Percentiles rank a stretch among this genome's conserved stretches.
Evolutionary conservation across 2,113 vertebrate genomes (phyloP).

Genomic region (Emydocephalus ijimae): DNA sequence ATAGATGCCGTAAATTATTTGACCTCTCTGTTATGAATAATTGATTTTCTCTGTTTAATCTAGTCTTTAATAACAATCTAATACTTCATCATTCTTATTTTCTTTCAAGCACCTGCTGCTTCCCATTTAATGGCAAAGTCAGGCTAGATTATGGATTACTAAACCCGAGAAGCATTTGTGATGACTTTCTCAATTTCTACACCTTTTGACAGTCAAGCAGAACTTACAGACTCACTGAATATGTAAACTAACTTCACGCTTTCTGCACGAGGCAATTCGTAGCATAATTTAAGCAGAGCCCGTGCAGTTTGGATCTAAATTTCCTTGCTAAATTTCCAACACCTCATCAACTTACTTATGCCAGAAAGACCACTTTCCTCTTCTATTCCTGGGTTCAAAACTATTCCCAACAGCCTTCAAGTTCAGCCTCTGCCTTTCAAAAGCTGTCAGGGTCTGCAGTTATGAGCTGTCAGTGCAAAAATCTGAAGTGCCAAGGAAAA

Average conservation of each 20-base stretch:
- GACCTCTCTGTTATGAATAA: background rate
- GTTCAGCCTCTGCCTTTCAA: background rate
- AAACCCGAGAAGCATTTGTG: background rate
- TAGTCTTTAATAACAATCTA: background rate
- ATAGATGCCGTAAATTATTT: background rate
- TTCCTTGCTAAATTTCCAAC: background rate
- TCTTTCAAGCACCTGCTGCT: background rate
- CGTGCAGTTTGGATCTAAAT: background rate
- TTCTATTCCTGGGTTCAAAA: background rate
- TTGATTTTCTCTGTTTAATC: background rate
- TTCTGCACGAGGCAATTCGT: background rate
- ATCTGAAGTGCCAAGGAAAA: conserved; percentile 17
- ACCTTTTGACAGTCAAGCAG: background rate
- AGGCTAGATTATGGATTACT: background rate
- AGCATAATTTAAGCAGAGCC: background rate
- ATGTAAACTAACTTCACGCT: background rate
- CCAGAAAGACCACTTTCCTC: background rate
- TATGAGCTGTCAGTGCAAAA: background rate
- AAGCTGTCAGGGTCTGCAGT: accelerated
- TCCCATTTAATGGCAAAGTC: background rate
- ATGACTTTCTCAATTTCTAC: background rate
- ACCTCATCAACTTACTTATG: background rate
- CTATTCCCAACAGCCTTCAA: background rate
- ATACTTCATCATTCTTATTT: background rate
- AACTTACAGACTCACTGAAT: background rate